Evolutionary conservation across 1,140 invertebrate genomes (phyloP), one percentile per base, ranked within the genome.

Genomic region (Metaphire vulgaris): DNA sequence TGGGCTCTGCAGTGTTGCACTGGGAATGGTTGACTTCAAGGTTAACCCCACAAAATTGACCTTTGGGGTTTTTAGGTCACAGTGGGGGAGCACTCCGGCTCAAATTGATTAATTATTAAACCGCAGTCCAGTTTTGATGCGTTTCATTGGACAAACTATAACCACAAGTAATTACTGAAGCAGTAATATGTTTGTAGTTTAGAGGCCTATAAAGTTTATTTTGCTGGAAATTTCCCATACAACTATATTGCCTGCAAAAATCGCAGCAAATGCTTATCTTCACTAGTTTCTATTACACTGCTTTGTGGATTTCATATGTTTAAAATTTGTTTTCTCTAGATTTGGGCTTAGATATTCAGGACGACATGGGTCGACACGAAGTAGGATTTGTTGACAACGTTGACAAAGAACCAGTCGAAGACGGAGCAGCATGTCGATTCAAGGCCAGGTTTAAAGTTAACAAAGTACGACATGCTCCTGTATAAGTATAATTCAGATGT

Each of bases 291-390:
- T n/a, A n/a, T n/a, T n/a, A n/a, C n/a, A n/a, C n/a, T n/a, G n/a
- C n/a, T n/a, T n/a, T n/a, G n/a, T n/a, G n/a, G n/a, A n/a, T n/a
- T n/a, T n/a, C n/a, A n/a, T 33, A 2, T 72, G 1, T 29, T 6
- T n/a, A 6, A 74, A 2, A 70, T 12, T 70, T 69, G 77, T 81
- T 1, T 56, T 77, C 81, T 76, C 0, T 79, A 90, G 89, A 86
- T 83, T 74, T 89, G 71, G 89, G 89, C 30, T 80, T 90, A 41
- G 89, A 90, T 80, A 90, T 90, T 77, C 89, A 90, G 82, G 90
- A 90, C 86, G 89, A 90, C 75, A 87, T 89, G 83, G 90, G 90
- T 0, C 80, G 90, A 76, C 90, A 90, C 84, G 90, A 90, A 83
- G 89, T 90, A n/a, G 90, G 90, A 15, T 89, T 89, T 83, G 84